Conservation (phyloP, 2,113 vertebrate species). For the Tachysurus fulvidraco region DNA sequence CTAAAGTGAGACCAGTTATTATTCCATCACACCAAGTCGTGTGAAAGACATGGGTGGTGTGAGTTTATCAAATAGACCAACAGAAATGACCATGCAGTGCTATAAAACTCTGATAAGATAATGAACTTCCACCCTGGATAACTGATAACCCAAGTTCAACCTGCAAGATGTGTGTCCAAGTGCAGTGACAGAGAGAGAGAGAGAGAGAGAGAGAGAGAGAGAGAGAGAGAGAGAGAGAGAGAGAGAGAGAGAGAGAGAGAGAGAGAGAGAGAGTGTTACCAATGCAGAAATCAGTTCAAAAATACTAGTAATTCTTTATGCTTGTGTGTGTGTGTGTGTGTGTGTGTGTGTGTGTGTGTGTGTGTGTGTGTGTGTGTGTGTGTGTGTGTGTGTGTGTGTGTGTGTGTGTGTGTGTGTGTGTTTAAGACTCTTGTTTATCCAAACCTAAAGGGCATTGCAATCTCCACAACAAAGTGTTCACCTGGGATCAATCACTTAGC, state of each 20-base stretch:
- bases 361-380: not conserved
- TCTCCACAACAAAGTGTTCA: conserved; percentile 60
- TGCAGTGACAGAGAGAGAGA: not conserved
- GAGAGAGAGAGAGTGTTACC: no score
- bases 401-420: conserved; percentile 5
- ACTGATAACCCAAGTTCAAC: conserved; percentile 43
- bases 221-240: no score
- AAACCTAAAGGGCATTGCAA: conserved; percentile 59
- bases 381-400: not conserved
- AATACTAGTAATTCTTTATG: conserved; percentile 29
- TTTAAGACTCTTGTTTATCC: conserved; percentile 54
- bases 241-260: not conserved
- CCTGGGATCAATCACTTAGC: conserved; percentile 62
- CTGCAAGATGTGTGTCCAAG: conserved; percentile 25
- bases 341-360: conserved; percentile 17
- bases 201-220: not conserved
- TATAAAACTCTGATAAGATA: conserved; percentile 4
- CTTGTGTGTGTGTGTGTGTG: not conserved
- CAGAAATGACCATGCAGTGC: conserved; percentile 54
- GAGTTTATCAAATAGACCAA: conserved; percentile 50
- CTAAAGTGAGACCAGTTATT: conserved; percentile 52
- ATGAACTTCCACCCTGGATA: conserved; percentile 25
- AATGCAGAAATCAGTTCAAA: conserved; percentile 40
- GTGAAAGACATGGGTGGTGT: conserved; percentile 7
- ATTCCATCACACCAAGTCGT: conserved; percentile 34